Evolutionary conservation across 2,888 invertebrate species (phyloP), one percentile per base, ranked within the genome.

Genomic region (Melipona beecheii): DNA sequence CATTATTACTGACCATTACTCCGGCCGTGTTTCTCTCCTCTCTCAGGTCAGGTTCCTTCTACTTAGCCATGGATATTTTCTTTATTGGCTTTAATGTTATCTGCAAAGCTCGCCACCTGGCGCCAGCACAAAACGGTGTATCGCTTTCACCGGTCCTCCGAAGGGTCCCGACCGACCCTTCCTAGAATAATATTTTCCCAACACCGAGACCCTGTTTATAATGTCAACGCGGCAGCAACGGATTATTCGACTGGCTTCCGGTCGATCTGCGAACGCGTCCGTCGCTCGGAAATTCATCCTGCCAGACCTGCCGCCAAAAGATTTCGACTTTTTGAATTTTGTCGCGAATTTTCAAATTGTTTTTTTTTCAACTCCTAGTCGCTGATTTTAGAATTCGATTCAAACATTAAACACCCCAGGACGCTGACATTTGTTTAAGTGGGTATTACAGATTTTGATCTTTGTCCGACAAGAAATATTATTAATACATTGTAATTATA

Each of bases 181-280:
- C 87, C 91, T 92, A 83, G 75, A 91, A 93, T 88, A 93, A 93
- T 92, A 93, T 91, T 92, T 90, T 86, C 86, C 86, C 90, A 87
- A 89, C 89, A 91, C 88, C 88, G 84, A 86, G 86, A 86, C 87
- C 85, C 82, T 91, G 91, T 91, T 93, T 92, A 86, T 87, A 86
- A 75, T 90, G 91, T 88, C 91, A 92, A 92, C 91, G 76, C 31
- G 52, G 71, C 64, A 60, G 77, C 79, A 66, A 27, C 43, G 87
- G 89, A 89, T 89, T 88, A 89, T 89, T 86, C 84, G 65, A 56
- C 68, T 58, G 66, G 65, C 73, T 79, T 84, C 76, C 83, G 83
- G 64, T 50, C 49, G 50, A 78, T 71, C 43, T 68, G 71, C 64
- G 27, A 36, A 85, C 75, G 73, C 62, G 52, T 70, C 54, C 75